A percentile compares a stretch with the other conserved stretches of the same genome.
These are phyloP conservation scores for Leptosomus discolor DNA, from an alignment of 2,113 vertebrate species.

Conservation along the genomic window DNA sequence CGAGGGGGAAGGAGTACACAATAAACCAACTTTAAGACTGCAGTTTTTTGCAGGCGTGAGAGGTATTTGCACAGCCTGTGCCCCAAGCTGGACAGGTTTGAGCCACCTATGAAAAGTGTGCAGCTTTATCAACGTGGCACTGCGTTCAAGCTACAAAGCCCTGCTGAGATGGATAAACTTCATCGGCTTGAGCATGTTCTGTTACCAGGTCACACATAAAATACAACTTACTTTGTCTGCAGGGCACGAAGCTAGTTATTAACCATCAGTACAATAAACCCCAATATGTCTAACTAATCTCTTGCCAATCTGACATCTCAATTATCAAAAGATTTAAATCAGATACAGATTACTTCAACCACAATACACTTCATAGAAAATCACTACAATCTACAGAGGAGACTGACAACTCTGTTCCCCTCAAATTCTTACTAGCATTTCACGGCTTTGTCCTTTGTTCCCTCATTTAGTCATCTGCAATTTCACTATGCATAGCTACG, in stretches of 20 bases:
- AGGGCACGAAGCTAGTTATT: constrained; percentile 18
- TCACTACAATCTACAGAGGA: background rate
- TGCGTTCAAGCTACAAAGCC: background rate
- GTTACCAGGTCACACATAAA: constrained; percentile 24
- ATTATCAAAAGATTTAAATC: constrained; percentile 80
- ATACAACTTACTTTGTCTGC: background rate
- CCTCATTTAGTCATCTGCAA: background rate
- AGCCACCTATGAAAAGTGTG: fast-evolving
- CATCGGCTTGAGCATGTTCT: background rate
- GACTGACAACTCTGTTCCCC: background rate
- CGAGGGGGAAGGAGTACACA: background rate
- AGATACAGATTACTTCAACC: constrained; percentile 78
- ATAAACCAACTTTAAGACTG: background rate
- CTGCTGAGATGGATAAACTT: background rate
- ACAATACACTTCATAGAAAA: constrained; percentile 31
- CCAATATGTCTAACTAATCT: constrained; percentile 78
- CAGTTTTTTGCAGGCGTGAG: fast-evolving
- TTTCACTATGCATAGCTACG: background rate
- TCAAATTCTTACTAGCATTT: background rate
- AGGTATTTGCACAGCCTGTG: background rate
- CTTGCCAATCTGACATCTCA: constrained; percentile 82
- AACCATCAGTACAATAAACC: background rate
- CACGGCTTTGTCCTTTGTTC: constrained; percentile 4
- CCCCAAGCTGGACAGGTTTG: background rate
- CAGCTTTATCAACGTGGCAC: background rate